These are phyloP conservation scores for Hexactinellida sp. DNA, from an alignment of 37 sponge, comb jelly and placozoan species.

Conservation along the genomic window DNA sequence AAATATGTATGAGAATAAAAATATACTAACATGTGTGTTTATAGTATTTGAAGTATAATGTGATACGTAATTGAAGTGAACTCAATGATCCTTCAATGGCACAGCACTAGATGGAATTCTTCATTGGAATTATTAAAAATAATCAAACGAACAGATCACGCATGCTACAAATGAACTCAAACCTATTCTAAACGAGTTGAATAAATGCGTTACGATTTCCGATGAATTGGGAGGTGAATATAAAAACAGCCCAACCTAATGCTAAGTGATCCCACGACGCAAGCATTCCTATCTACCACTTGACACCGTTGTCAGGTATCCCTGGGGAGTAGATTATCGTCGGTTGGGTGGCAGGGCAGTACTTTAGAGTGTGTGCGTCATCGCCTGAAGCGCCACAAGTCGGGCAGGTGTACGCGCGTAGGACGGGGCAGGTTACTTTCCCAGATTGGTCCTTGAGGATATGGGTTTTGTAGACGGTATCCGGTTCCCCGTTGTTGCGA, in stretches of 20 bases:
- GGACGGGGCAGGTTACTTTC: slow-evolving; percentile 85
- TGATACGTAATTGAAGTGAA: too few species aligned
- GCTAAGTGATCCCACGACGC: background rate
- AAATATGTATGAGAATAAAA: background rate
- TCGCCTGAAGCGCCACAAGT: slow-evolving; percentile 96
- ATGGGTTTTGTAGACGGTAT: slow-evolving; percentile 84
- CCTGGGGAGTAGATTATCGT: slow-evolving; percentile 4
- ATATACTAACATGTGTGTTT: background rate
- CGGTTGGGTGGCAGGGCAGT: slow-evolving; percentile 58
- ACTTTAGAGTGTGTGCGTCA: slow-evolving; percentile 88
- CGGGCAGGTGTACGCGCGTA: slow-evolving; percentile 94
- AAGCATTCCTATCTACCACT: background rate
- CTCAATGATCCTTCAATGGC: too few species aligned
- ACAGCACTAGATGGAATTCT: too few species aligned
- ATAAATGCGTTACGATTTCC: background rate
- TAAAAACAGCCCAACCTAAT: background rate
- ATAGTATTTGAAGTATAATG: too few species aligned
- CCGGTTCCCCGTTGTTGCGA: slow-evolving; percentile 91
- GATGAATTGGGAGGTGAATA: background rate
- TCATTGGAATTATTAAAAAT: background rate
- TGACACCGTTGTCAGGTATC: background rate
- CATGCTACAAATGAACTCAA: background rate
- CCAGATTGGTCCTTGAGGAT: slow-evolving; percentile 77
- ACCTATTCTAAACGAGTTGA: background rate
- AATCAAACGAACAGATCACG: slow-evolving; percentile 5